phyloP scores from a whole-genome alignment of 2,797 vertebrate genomes.

The Sphenopsis melanotis region DNA sequence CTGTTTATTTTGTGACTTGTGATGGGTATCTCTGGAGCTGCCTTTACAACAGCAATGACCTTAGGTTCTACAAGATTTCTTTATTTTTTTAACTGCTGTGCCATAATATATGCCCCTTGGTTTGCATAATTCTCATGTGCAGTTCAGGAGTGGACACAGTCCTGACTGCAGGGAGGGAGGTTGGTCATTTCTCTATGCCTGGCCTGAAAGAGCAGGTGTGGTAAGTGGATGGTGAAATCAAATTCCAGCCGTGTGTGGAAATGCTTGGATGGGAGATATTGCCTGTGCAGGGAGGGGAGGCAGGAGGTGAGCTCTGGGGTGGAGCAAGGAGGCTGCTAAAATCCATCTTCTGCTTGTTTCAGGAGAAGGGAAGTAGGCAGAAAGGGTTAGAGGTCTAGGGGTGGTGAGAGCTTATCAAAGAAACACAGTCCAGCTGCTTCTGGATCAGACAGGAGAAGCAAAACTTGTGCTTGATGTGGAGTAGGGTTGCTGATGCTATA shows the following conservation, averaged over 20 bases:
- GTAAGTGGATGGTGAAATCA: not conserved
- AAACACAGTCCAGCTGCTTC: not conserved
- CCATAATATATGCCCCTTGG: not conserved
- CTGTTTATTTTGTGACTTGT: slow-evolving; percentile 32
- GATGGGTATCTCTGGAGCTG: slow-evolving; percentile 40
- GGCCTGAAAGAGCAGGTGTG: not conserved
- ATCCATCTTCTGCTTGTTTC: not conserved
- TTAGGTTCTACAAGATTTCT: not conserved
- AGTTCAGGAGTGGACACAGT: not conserved
- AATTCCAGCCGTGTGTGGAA: not conserved
- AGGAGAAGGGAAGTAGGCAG: not conserved
- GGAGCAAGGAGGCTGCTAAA: not conserved
- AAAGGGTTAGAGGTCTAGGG: not conserved
- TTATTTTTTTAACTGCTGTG: not conserved
- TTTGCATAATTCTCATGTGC: not conserved
- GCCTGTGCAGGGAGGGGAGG: not conserved
- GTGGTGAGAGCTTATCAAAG: not conserved
- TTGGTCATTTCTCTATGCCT: not conserved
- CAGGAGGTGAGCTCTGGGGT: not conserved
- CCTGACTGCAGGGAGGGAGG: not conserved
- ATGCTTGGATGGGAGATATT: not conserved
- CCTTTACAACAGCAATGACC: not conserved
- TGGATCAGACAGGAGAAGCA: not conserved
- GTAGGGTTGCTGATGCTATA: not conserved
- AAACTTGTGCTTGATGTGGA: not conserved